Conservation (phyloP, 2,797 vertebrate genomes). For the Onychomys torridus region DNA sequence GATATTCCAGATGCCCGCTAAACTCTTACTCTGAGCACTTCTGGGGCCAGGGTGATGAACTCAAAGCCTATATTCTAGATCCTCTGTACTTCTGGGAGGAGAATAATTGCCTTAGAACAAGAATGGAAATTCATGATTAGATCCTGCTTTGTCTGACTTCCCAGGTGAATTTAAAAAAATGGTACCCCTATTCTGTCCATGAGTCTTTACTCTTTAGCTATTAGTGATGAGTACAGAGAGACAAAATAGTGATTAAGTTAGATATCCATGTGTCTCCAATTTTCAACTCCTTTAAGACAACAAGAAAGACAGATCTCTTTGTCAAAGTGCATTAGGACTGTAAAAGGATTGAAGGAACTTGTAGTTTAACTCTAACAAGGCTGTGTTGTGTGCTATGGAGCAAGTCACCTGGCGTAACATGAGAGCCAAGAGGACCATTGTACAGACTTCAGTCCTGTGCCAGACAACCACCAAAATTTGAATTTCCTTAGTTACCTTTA, state of each 20-base stretch:
- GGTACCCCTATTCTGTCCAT: not conserved
- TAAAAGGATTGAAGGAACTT: not conserved
- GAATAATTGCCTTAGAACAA: not conserved
- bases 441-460: not conserved
- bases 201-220: not conserved
- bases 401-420: not conserved
- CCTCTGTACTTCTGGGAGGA: not conserved
- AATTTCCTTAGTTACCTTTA: conserved; percentile 2
- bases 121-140: not conserved
- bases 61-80: not conserved
- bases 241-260: not conserved
- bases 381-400: not conserved
- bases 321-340: not conserved
- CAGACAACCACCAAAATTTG: not conserved
- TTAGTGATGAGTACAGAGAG: not conserved
- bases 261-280: not conserved
- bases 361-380: not conserved
- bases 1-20: not conserved
- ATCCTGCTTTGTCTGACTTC: not conserved
- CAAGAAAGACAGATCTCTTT: not conserved
- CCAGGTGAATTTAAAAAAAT: not conserved
- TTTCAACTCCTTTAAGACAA: not conserved
- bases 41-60: not conserved
- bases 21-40: not conserved
- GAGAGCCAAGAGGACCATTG: not conserved